Conservation (phyloP, 2,888 invertebrate genomes). For the Rhingia campestris region DNA sequence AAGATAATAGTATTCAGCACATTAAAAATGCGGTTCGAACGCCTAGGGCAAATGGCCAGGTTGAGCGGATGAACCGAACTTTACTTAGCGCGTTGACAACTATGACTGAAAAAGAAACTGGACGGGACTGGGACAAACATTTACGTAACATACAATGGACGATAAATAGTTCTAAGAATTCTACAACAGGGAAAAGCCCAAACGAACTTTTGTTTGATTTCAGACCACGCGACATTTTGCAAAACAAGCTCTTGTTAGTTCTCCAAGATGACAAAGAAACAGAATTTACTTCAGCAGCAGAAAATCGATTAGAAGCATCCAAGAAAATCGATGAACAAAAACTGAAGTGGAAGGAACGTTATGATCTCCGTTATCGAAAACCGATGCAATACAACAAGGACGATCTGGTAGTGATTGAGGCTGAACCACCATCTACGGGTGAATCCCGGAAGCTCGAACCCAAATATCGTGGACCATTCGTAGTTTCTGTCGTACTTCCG, state of each 20-base stretch:
- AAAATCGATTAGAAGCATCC: conserved; percentile 1
- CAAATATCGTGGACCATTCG: conserved; percentile 21
- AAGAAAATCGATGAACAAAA: conserved; percentile 26
- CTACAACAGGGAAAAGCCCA: conserved; percentile 37
- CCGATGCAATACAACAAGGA: conserved; percentile 30
- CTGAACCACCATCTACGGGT: conserved; percentile 4
- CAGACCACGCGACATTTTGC: conserved; percentile 17
- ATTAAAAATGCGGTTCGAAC: conserved; percentile 74
- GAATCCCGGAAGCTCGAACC: conserved; percentile 32
- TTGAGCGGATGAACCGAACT: conserved; percentile 56
- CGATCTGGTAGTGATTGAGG: conserved; percentile 26
- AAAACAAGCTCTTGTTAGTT: conserved; percentile 31
- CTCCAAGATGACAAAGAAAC: conserved; percentile 20
- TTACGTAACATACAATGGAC: conserved; percentile 44
- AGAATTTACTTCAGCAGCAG: neutral
- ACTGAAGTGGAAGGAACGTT: conserved; percentile 49
- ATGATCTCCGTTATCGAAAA: conserved; percentile 27
- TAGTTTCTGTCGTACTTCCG: conserved; percentile 4
- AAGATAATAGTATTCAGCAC: conserved; percentile 70
- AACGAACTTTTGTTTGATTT: conserved; percentile 58
- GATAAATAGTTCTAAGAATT: conserved; percentile 31
- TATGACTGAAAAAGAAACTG: conserved; percentile 56
- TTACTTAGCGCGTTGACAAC: conserved; percentile 7
- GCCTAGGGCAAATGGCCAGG: conserved; percentile 72
- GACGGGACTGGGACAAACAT: conserved; percentile 36